Evolutionary conservation across 2,113 vertebrate genomes (phyloP), one percentile per base, ranked within the genome.

Genomic region (Rhizomys pruinosus): DNA sequence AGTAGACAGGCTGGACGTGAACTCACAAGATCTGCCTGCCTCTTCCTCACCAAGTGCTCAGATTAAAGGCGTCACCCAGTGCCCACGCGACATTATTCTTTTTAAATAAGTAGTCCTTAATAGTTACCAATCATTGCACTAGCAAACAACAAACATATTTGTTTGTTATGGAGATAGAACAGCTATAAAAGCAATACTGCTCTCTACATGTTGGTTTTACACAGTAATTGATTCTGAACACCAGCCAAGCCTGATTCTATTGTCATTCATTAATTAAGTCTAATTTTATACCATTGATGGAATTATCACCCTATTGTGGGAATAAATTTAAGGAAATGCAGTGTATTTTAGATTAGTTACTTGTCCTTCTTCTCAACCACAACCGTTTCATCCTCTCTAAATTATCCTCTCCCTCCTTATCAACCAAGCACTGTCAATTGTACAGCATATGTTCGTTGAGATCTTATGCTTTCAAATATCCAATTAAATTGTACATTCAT

Each of bases 131-230:
- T 42, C 10, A 78, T 59, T 80, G 63, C 3, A 69, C 37, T n/a
- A 81, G 39, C 12, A n/a, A 89, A 63, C 63, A 64, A 42, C 12
- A 68, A n/a, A 71, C 32, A 84, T 39, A 34, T 1, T 44, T 90
- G 2, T 63, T 90, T 88, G n/a, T 72, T 68, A 55, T 29, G 13
- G 52, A 92, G 10, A 25, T n/a, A 12, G 16, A 55, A 66, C 6
- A 20, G 7, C 3, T 23, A 4, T 64, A 86, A 89, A 47, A 2
- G 1, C 9, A 47, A 37, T 5, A 9, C 19, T 84, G 0, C 7
- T 6, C 19, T 79, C 3, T n/a, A 3, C 1, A 23, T 8, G 0
- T 74, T 4, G 0, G 3, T 4, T 3, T 64, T 76, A 25, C 6
- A 3, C 1, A 27, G 90, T 7, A 3, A 8, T 5, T 47, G 59